Evolutionary conservation across 2,113 vertebrate species (phyloP).

Genomic region (human): GRCh38 chr18:25734501-25735000

Average conservation of each 20-base stretch:
- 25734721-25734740: constrained; percentile 61
- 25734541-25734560: constrained; percentile 16
- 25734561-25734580: constrained; percentile 13
- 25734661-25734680: constrained; percentile 47
- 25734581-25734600: constrained; percentile 35
- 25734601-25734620: constrained; percentile 50
- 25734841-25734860: constrained; percentile 1
- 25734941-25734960: neutral
- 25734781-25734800: constrained; percentile 50
- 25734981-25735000: neutral
- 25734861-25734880: neutral
- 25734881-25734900: neutral
- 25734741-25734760: constrained; percentile 47
- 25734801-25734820: constrained; percentile 38
- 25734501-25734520: constrained; percentile 33
- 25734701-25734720: constrained; percentile 69
- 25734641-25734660: neutral
- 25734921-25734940: neutral
- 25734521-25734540: constrained; percentile 5
- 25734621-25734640: constrained; percentile 50
- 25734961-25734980: neutral
- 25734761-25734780: neutral
- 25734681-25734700: constrained; percentile 58
- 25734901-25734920: neutral
- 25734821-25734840: neutral